Percentiles rank a stretch among this genome's conserved stretches.
These are phyloP conservation scores for Brachyopa scutellaris DNA, from an alignment of 2,888 invertebrate genomes.

Conservation along the genomic window DNA sequence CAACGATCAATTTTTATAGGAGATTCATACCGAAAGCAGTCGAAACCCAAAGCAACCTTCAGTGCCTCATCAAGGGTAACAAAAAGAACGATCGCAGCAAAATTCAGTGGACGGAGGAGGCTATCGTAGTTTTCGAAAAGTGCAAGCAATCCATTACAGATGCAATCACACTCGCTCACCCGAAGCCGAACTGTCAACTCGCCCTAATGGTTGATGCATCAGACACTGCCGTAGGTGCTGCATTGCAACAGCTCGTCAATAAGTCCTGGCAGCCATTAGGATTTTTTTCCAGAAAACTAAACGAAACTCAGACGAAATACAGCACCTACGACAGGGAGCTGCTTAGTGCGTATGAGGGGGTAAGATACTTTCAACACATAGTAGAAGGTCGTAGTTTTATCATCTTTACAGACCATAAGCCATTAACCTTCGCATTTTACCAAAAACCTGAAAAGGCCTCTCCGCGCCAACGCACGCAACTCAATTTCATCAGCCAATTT, in stretches of 20 bases:
- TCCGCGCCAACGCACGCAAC: constrained; percentile 76
- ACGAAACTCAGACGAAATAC: constrained; percentile 76
- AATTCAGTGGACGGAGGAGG: constrained; percentile 49
- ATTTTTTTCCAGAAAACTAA: constrained; percentile 78
- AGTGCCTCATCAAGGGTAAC: constrained; percentile 11
- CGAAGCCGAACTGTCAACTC: constrained; percentile 74
- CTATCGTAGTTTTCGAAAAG: background rate
- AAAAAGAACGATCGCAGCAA: constrained; percentile 16
- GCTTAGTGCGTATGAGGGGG: constrained; percentile 77
- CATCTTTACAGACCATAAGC: constrained; percentile 79
- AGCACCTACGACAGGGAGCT: constrained; percentile 79
- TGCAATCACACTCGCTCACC: constrained; percentile 75
- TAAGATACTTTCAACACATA: constrained; percentile 78
- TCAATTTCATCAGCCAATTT: constrained; percentile 74
- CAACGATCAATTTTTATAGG: constrained; percentile 65
- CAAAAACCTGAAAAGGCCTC: constrained; percentile 75
- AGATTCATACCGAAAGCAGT: constrained; percentile 17
- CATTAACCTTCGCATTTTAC: constrained; percentile 76
- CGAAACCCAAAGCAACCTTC: background rate
- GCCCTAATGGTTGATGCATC: constrained; percentile 76
- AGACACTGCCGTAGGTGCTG: constrained; percentile 72
- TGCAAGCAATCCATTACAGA: constrained; percentile 7
- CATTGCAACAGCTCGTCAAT: constrained; percentile 76
- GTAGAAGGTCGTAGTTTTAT: constrained; percentile 77
- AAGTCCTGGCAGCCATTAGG: constrained; percentile 77